Evolutionary conservation across 23 tunicate genomes (phyloP).

Genomic region (Trididemnum miniatum): DNA sequence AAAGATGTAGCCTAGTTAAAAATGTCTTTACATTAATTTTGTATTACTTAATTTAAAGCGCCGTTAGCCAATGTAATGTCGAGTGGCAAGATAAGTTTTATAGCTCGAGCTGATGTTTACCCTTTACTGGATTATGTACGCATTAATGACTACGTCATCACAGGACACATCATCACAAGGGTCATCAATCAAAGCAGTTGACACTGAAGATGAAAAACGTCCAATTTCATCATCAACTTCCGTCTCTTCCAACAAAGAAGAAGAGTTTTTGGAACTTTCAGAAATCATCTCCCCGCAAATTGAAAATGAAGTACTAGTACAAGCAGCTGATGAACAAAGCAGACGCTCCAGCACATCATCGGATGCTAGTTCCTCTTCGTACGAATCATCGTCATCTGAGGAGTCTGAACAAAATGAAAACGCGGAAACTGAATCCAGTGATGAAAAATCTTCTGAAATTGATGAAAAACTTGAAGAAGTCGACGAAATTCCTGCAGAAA

Average conservation of each 20-base stretch:
- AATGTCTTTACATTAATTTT: no score
- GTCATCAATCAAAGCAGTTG: not conserved
- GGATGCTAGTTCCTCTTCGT: no score
- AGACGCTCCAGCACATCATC: not conserved
- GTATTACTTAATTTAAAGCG: no score
- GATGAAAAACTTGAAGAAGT: not conserved
- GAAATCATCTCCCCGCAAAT: not conserved
- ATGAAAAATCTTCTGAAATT: not conserved
- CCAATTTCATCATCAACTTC: slow-evolving; percentile 6
- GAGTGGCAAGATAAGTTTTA: no score
- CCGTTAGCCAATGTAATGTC: no score
- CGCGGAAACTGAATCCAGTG: not conserved
- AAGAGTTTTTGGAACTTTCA: not conserved
- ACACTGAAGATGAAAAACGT: not conserved
- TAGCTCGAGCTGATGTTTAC: no score
- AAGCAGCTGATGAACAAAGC: not conserved
- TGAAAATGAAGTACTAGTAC: not conserved
- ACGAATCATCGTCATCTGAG: no score
- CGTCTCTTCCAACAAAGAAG: not conserved
- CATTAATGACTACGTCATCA: no score
- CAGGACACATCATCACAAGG: not conserved
- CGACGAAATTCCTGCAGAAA: no score
- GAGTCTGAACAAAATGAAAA: not conserved
- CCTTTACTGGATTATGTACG: no score
- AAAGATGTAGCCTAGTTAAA: no score